A percentile compares a stretch with the other conserved stretches of the same genome.
phyloP scores from a whole-genome alignment of 2,888 invertebrate species.

The Leptopterna dolabrata region DNA sequence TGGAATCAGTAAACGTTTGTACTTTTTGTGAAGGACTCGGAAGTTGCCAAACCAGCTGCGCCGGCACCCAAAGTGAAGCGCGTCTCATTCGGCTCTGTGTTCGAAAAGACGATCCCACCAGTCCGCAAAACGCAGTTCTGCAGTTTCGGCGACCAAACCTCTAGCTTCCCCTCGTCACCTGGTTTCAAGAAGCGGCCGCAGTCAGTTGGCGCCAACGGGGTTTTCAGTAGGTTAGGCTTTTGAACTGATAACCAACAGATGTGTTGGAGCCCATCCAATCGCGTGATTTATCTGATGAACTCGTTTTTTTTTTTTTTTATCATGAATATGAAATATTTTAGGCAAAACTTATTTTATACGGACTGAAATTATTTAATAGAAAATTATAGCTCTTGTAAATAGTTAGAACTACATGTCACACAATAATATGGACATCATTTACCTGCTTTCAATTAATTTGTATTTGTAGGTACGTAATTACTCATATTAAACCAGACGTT shows the following conservation, averaged over 20 bases:
- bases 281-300: neutral
- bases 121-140: conserved; percentile 9
- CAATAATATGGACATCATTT: neutral
- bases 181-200: neutral
- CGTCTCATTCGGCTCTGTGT: conserved; percentile 54
- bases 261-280: neutral
- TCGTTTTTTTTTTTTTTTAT: neutral
- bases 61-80: conserved; percentile 27
- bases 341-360: conserved; percentile 6
- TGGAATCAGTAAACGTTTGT: too few relatives aligned
- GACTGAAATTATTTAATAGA: neutral
- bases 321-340: neutral
- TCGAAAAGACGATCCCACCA: conserved; percentile 50
- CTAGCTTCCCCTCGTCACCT: neutral
- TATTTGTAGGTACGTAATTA: neutral
- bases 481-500: neutral
- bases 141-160: neutral
- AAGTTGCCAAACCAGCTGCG: neutral
- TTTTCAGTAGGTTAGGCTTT: conserved; percentile 20
- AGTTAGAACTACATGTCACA: neutral
- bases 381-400: neutral
- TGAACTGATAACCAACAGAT: neutral
- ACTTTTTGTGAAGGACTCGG: neutral
- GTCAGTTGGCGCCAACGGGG: neutral
- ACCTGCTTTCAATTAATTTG: neutral